Evolutionary conservation across 2,888 invertebrate species (phyloP).

Genomic region (Orthonychiurus folsomi): DNA sequence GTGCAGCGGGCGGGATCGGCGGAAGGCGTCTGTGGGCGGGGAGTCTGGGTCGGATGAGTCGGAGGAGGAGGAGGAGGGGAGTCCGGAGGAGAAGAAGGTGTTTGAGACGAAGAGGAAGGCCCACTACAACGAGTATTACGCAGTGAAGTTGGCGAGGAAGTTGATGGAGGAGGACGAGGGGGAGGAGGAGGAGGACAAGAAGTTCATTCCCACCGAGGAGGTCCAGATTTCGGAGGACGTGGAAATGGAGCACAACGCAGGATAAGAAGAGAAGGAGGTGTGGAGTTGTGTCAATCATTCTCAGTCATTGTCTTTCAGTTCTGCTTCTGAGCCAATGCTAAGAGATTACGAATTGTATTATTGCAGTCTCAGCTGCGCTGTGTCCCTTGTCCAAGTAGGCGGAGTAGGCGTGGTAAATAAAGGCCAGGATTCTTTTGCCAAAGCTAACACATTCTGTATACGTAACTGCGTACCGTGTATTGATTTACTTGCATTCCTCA

Average conservation of each 20-base stretch:
- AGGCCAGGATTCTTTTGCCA: too few species aligned
- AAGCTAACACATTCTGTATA: too few species aligned
- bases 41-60: conserved; percentile 48
- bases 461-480: too few species aligned
- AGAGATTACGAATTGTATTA: too few species aligned
- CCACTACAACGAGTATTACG: conserved; percentile 96
- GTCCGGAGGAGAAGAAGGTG: conserved; percentile 53
- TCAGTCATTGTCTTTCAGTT: neutral
- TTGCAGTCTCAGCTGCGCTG: too few species aligned
- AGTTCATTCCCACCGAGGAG: conserved; percentile 10
- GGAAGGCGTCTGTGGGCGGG: too few species aligned
- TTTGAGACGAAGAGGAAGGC: conserved; percentile 91
- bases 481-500: too few species aligned
- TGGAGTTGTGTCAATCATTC: neutral
- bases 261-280: neutral
- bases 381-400: too few species aligned
- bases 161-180: conserved; percentile 83
- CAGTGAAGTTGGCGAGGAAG: conserved; percentile 82
- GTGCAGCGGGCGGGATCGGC: too few species aligned
- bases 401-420: too few species aligned
- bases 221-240: conserved; percentile 9
- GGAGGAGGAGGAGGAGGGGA: conserved; percentile 46
- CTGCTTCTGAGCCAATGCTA: too few species aligned
- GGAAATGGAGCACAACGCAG: neutral
- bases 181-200: conserved; percentile 56